Percentiles rank a stretch among this genome's conserved stretches.
phyloP scores from a whole-genome alignment of 2,888 invertebrate genomes.

The Sthenelais limicola region DNA sequence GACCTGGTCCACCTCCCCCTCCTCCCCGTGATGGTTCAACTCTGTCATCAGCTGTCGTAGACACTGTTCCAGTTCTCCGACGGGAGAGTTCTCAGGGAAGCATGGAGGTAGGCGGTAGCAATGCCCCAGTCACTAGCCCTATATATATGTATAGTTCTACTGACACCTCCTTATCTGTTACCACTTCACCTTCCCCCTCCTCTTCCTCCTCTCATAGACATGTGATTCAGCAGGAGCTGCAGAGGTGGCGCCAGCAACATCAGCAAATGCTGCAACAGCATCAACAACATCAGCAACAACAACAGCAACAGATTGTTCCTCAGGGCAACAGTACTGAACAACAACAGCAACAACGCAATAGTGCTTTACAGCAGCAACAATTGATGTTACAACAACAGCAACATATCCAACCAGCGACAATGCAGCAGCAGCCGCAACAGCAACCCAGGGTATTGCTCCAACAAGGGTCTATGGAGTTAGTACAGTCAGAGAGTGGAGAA shows the following conservation, averaged over 20 bases:
- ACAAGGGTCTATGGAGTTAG: no score
- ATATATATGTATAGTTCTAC: no score
- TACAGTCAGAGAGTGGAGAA: conserved; percentile 5
- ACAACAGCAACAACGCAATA: no score
- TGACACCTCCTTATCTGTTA: no score
- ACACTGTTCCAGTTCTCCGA: no score
- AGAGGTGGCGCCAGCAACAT: conserved; percentile 65
- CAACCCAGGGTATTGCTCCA: no score
- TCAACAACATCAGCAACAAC: not conserved
- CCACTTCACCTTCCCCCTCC: not conserved
- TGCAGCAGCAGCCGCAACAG: not conserved
- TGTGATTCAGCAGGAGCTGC: conserved; percentile 64
- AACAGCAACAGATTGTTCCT: not conserved
- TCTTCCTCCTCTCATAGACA: no score
- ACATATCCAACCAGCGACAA: not conserved
- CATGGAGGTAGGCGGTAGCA: no score
- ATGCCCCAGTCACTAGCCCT: no score
- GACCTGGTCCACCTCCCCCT: conserved; percentile 22
- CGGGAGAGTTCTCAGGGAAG: conserved; percentile 16
- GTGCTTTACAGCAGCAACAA: no score
- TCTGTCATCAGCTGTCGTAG: conserved; percentile 16
- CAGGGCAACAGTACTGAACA: no score
- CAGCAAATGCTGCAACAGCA: conserved; percentile 48
- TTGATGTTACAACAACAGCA: no score
- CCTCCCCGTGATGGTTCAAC: conserved; percentile 33